Base-by-base conservation (phyloP, 2,888 invertebrate genomes). In the Dioctria rufipes region DNA sequence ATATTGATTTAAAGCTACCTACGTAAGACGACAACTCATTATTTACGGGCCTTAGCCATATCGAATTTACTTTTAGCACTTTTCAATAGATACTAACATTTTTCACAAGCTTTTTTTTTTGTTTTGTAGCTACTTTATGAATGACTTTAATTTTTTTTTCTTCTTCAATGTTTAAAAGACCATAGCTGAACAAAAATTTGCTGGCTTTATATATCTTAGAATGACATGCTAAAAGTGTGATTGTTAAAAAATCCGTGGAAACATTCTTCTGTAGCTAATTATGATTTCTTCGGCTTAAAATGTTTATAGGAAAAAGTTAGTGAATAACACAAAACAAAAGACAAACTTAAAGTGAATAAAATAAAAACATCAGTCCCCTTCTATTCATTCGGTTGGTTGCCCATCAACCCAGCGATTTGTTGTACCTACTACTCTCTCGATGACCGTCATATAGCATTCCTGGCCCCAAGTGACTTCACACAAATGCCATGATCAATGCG, bases 261-360 rank as follows among this genome's bases (percentile, higher is more conserved):
- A 66, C 65, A 78, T 65, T 78, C 51, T 78, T 78, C 51, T 78
- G 78, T 78, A 42, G 63, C 78, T 78, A 78, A 78, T 78, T 78
- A 66, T 78, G 66, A 78, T 78, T 78, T 78, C 63, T 78, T 78
- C 78, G 78, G 54, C 66, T 78, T 40, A 78, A 78, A 66, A 43
- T 54, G 54, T 54, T 51, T 54, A 46, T 78, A 75, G 42, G 60
- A 61, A 75, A 75, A 6, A 58, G 43, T 60, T 60, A 40, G 60
- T 49, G 75, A 42, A 5, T 25, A 25, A 25, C 25, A 25, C 25
- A 25, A 25, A 25, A 25, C 25, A 25, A 25, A 25, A 25, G 25
- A 25, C 25, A 25, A 61, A 13, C 5, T 58, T 60, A 75, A 60
- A 75, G 39, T 60, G 13, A 43, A 11, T 13, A 11, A 75, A 75